These are phyloP conservation scores for Lophotriccus pileatus DNA, from an alignment of 2,797 vertebrate species.

Conservation along the genomic window DNA sequence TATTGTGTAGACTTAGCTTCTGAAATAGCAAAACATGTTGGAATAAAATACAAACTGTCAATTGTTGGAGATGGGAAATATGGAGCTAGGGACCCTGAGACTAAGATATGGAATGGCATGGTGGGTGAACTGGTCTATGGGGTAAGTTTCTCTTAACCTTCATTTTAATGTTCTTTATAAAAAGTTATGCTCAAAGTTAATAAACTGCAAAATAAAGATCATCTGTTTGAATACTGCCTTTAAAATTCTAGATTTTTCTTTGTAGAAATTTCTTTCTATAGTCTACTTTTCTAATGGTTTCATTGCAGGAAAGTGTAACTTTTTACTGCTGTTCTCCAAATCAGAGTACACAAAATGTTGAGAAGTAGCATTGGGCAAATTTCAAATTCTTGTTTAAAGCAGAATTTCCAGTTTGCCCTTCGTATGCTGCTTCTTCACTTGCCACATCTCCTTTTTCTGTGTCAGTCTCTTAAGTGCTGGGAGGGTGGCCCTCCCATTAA, in stretches of 20 bases:
- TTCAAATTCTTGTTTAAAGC: neutral
- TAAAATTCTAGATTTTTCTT: conserved; percentile 56
- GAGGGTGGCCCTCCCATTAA: neutral
- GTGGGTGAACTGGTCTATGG: conserved; percentile 99
- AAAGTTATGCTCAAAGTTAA: conserved; percentile 28
- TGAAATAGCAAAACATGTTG: conserved; percentile 99
- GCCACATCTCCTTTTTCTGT: neutral
- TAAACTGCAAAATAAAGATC: conserved; percentile 56
- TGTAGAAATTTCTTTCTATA: neutral
- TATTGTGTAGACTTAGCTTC: conserved; percentile 99
- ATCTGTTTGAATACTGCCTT: conserved; percentile 19
- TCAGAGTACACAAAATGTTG: neutral
- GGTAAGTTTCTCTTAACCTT: conserved; percentile 87
- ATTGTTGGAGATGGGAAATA: conserved; percentile 99
- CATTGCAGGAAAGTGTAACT: neutral
- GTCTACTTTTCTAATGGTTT: conserved; percentile 2
- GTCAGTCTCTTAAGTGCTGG: neutral
- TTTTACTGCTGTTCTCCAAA: neutral
- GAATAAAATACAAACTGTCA: conserved; percentile 99
- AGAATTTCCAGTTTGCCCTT: conserved; percentile 19
- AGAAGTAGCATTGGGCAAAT: neutral
- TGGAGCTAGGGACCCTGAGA: conserved; percentile 97
- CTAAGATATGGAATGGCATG: conserved; percentile 99
- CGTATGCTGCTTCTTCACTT: neutral
- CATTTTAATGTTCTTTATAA: conserved; percentile 48